Base-by-base conservation (phyloP, 2,888 invertebrate genomes). In the Chironomus riparius region DNA sequence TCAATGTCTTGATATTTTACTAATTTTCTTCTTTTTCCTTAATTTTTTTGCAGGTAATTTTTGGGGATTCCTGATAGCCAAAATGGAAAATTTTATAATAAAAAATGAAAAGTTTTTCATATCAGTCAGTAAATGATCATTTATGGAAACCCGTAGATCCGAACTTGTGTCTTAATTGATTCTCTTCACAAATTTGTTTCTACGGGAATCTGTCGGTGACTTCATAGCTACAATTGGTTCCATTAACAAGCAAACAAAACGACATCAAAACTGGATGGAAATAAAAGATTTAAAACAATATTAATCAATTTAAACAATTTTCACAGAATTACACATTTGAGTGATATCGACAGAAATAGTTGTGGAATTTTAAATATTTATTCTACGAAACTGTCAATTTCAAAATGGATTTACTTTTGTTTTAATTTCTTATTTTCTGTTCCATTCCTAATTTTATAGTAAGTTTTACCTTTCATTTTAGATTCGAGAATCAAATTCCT, bases 121-220 rank as follows among this genome's bases (percentile, higher is more conserved):
- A 38, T 38, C 38, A 18, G 56, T 18, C 56, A 15, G 18, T 15
- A 65, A 65, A 65, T 65, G 74, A 76, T 77, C 84, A 83, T 84
- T 84, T 83, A 83, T 84, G 82, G 84, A 83, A 84, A 84, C 84
- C 84, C 84, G 84, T 84, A 84, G 84, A 83, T 84, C 84, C 84
- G 84, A 84, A 84, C 84, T 84, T 84, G 84, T 84, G 84, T 83
- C 84, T 79, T 79, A 48, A 6, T n/a, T 28, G 15, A 50, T 15
- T 28, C n/a, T 61, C 47, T 83, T 82, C 82, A 81, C 84, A 84
- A 84, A 84, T 81, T 81, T 83, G 83, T 83, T 82, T 80, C 83
- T 84, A 84, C 84, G 84, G 84, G 84, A 83, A 83, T 83, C 83
- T 84, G 84, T 83, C 83, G 83, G 83, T 84, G 84, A 22, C 22